phyloP scores from a whole-genome alignment of 1,140 invertebrate genomes.

The Atta cephalotes region DNA sequence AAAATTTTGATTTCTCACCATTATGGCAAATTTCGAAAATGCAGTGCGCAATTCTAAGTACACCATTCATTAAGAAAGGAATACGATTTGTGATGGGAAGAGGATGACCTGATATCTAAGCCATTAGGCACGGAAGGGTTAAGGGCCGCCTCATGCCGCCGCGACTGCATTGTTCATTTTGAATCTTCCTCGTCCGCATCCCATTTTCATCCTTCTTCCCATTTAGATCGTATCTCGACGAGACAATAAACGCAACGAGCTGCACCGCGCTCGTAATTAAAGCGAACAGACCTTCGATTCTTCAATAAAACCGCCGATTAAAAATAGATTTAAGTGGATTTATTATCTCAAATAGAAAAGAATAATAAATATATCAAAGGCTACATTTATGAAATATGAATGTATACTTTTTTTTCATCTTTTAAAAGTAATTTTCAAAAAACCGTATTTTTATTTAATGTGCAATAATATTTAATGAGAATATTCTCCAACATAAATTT shows the following conservation, averaged over 20 bases:
- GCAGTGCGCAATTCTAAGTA: slow-evolving; percentile 6
- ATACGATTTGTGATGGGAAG: neutral
- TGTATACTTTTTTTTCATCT: neutral
- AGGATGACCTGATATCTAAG: slow-evolving; percentile 31
- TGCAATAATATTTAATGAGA: neutral
- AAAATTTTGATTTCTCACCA: neutral
- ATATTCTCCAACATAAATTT: neutral
- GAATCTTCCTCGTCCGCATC: slow-evolving; percentile 42
- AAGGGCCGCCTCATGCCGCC: slow-evolving; percentile 34
- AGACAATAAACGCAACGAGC: slow-evolving; percentile 63
- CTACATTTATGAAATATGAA: neutral
- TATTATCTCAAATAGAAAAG: neutral
- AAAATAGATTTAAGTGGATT: slow-evolving; percentile 6
- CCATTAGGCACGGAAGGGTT: slow-evolving; percentile 52
- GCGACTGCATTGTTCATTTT: slow-evolving; percentile 56
- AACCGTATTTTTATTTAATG: neutral
- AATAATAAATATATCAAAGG: neutral
- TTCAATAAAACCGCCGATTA: slow-evolving; percentile 47
- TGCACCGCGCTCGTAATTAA: slow-evolving; percentile 41
- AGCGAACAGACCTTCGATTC: slow-evolving; percentile 46
- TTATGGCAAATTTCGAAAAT: neutral
- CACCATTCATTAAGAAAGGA: neutral
- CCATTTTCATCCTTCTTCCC: slow-evolving; percentile 22
- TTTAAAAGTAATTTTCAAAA: neutral
- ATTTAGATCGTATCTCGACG: slow-evolving; percentile 26